Conservation (phyloP, 2,888 invertebrate genomes). For the Ophioninae sp. region DNA sequence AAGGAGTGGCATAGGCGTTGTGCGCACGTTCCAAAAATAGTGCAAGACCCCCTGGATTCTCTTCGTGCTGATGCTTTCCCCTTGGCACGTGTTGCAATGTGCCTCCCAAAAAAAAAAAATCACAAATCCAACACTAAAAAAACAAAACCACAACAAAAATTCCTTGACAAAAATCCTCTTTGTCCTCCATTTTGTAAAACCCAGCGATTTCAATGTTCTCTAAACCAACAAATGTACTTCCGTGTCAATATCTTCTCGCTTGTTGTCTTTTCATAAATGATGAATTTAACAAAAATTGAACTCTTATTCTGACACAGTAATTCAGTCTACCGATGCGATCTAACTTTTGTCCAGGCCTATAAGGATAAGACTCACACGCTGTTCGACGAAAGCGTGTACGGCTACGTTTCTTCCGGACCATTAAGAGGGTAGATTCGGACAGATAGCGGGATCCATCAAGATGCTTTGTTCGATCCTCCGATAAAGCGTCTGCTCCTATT, state of each 20-base stretch:
- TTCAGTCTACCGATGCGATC: too few relatives aligned
- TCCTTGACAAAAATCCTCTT: constrained; percentile 22
- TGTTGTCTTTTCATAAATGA: constrained; percentile 73
- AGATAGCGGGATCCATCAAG: too few relatives aligned
- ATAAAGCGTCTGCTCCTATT: too few relatives aligned
- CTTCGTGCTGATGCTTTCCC: constrained; percentile 52
- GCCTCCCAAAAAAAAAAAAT: constrained; percentile 14
- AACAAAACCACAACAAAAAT: not conserved
- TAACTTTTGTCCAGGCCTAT: too few relatives aligned
- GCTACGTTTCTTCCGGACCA: too few relatives aligned
- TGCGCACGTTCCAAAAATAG: constrained; percentile 56
- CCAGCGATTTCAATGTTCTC: constrained; percentile 69
- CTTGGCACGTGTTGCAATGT: constrained; percentile 8
- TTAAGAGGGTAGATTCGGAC: too few relatives aligned
- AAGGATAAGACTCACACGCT: too few relatives aligned
- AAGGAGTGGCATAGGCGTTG: not conserved
- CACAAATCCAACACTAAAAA: not conserved
- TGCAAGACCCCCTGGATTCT: constrained; percentile 57
- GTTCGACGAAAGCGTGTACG: too few relatives aligned
- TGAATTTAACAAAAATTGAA: constrained; percentile 80
- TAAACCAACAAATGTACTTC: not conserved
- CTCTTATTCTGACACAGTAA: constrained; percentile 70
- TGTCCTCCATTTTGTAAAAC: constrained; percentile 74
- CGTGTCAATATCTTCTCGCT: not conserved
- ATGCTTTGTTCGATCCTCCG: too few relatives aligned